Evolutionary conservation across 2,113 vertebrate genomes (phyloP).

Genomic region (Kryptolebias marmoratus): DNA sequence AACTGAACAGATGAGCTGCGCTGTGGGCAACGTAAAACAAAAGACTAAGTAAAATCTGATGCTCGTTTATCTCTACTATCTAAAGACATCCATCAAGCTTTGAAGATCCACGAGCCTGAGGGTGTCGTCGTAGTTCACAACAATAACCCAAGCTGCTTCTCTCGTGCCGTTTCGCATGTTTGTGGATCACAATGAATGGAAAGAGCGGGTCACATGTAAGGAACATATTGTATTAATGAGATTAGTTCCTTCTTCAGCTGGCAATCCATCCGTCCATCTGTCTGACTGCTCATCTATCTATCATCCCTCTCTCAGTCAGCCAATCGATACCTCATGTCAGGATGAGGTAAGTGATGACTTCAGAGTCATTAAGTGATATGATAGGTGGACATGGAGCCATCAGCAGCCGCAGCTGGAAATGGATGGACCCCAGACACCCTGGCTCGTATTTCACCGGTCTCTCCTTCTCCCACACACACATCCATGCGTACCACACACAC

Average conservation of each 20-base stretch:
- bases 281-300: slow-evolving; percentile 42
- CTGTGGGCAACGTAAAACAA: neutral
- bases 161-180: slow-evolving; percentile 11
- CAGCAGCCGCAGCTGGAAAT: slow-evolving; percentile 64
- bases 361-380: slow-evolving; percentile 72
- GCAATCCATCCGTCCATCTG: slow-evolving; percentile 34
- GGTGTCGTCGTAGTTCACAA: neutral
- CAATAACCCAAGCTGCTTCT: slow-evolving; percentile 1
- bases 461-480: slow-evolving; percentile 1
- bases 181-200: slow-evolving; percentile 14
- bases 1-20: neutral
- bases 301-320: slow-evolving; percentile 45
- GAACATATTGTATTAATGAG: slow-evolving; percentile 49
- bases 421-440: slow-evolving; percentile 64
- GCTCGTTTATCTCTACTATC: neutral
- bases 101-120: neutral
- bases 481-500: slow-evolving; percentile 8
- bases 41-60: neutral
- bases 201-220: slow-evolving; percentile 31
- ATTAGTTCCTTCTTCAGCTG: slow-evolving; percentile 45
- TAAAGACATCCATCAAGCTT: neutral
- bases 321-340: slow-evolving; percentile 74
- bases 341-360: slow-evolving; percentile 78
- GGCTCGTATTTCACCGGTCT: slow-evolving; percentile 65
- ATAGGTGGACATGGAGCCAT: slow-evolving; percentile 69